These are phyloP conservation scores for Cheilosia pagana DNA, from an alignment of 2,888 invertebrate species.

Conservation along the genomic window DNA sequence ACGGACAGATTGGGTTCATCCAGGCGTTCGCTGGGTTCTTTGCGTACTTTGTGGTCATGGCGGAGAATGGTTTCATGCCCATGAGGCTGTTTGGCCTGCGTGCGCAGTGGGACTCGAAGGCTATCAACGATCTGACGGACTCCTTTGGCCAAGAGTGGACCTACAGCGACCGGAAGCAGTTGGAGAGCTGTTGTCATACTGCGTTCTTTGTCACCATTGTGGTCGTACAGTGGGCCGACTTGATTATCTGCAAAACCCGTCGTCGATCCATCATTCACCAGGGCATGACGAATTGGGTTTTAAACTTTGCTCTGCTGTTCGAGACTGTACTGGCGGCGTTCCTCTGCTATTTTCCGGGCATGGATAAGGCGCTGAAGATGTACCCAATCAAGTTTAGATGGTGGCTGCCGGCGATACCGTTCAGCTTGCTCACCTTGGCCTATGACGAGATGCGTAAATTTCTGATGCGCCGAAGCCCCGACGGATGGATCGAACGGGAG, in stretches of 20 bases:
- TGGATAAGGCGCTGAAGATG: slow-evolving; percentile 84
- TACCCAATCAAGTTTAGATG: slow-evolving; percentile 84
- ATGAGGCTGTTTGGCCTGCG: slow-evolving; percentile 86
- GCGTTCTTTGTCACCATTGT: slow-evolving; percentile 92
- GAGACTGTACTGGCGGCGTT: slow-evolving; percentile 87
- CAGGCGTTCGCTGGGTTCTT: slow-evolving; percentile 94
- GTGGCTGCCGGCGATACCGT: slow-evolving; percentile 91
- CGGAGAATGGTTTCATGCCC: slow-evolving; percentile 93
- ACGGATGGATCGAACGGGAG: slow-evolving; percentile 86
- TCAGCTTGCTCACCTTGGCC: slow-evolving; percentile 87
- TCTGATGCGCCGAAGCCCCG: slow-evolving; percentile 87
- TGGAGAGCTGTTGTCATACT: slow-evolving; percentile 90
- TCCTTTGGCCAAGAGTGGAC: slow-evolving; percentile 91
- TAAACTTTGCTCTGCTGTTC: slow-evolving; percentile 88
- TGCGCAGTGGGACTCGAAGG: slow-evolving; percentile 88
- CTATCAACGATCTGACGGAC: slow-evolving; percentile 88
- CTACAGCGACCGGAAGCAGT: slow-evolving; percentile 86
- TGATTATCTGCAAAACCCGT: slow-evolving; percentile 87
- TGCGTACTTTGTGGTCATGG: slow-evolving; percentile 93
- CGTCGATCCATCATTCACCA: slow-evolving; percentile 86
- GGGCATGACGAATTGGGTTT: slow-evolving; percentile 88
- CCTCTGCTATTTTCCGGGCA: slow-evolving; percentile 88
- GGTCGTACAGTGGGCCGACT: slow-evolving; percentile 87
- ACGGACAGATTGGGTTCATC: slow-evolving; percentile 93
- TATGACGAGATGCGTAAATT: slow-evolving; percentile 90